Evolutionary conservation across 2,113 vertebrate species (phyloP), one percentile per base, ranked within the genome.

Genomic region (Cyprinodon brontotheroides): DNA sequence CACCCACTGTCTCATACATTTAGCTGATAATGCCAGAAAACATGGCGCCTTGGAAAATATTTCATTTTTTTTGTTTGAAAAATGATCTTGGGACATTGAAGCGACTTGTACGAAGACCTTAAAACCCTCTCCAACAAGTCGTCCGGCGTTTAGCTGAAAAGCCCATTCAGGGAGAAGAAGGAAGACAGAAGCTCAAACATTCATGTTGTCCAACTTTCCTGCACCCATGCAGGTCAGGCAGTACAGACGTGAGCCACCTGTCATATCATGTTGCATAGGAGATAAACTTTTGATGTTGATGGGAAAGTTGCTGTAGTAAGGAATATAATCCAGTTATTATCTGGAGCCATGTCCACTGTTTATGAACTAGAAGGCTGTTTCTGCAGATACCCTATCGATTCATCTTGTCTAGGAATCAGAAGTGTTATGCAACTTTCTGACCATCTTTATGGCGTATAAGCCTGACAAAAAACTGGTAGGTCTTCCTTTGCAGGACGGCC

Each of bases 291-390:
- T 47, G 65, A 66, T 66, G 40, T 47, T 45, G 64, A 22, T 39
- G 63, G 39, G 38, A 65, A 11, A 41, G 63, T 65, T 65, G 63
- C 63, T n/a, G 63, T 65, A 20, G 63, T 65, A 15, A 65, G 64
- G 40, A 65, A 22, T 45, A 43, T 65, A 8, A 6, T 65, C 20
- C 7, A 65, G 20, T 4, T 43, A 10, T 45, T 65, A 4, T 45
- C 64, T 12, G 64, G 64, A 41, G 7, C 62, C n/a, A 39, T 65
- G 62, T 29, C 29, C 29, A 29, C 29, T 29, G 29, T 65, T 65
- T 65, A 65, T 65, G 64, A 65, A 11, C n/a, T 5, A 65, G 17
- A 65, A 12, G 39, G 11, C 14, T 43, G 40, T 11, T 65, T 65
- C 13, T 65, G 8, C 40, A 65, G 15, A 2, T 45, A 65, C 40